A percentile compares a stretch with the other conserved stretches of the same genome.
Conservation (phyloP, 1,140 invertebrate genomes). For the Microvelia longipes region DNA sequence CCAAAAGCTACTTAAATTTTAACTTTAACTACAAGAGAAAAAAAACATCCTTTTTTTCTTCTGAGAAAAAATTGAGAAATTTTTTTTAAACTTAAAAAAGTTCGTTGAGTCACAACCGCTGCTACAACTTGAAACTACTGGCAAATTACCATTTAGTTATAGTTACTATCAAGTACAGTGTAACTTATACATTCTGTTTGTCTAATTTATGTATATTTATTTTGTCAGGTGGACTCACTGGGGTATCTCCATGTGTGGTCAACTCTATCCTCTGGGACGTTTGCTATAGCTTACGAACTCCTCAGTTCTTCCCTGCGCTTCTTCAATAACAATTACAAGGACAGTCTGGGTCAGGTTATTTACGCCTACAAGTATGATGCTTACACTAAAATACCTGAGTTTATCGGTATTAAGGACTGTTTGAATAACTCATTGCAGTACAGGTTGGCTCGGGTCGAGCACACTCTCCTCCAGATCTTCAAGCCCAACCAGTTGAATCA, state of each 20-base stretch:
- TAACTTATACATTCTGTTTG: too few relatives aligned
- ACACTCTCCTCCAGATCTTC: conserved; percentile 59
- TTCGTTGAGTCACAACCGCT: too few relatives aligned
- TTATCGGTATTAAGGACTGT: conserved; percentile 66
- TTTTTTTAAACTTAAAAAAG: too few relatives aligned
- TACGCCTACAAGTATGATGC: conserved; percentile 87
- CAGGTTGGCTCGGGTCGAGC: conserved; percentile 56
- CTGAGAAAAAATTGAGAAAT: too few relatives aligned
- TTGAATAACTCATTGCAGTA: conserved; percentile 72
- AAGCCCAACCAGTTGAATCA: conserved; percentile 29
- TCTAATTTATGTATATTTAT: background rate
- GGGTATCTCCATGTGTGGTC: conserved; percentile 65
- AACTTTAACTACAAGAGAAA: too few relatives aligned
- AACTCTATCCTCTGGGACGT: conserved; percentile 47
- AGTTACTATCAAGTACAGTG: too few relatives aligned
- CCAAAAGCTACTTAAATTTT: too few relatives aligned
- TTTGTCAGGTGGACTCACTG: conserved; percentile 55
- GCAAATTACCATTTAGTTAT: too few relatives aligned
- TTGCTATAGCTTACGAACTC: conserved; percentile 42
- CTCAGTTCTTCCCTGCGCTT: conserved; percentile 63
- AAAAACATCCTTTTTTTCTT: too few relatives aligned
- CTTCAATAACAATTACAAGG: conserved; percentile 72
- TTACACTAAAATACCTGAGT: conserved; percentile 80
- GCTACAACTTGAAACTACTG: too few relatives aligned
- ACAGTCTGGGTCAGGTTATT: conserved; percentile 79